Conservation (phyloP, 2,113 vertebrate genomes). For the Lontra canadensis region DNA sequence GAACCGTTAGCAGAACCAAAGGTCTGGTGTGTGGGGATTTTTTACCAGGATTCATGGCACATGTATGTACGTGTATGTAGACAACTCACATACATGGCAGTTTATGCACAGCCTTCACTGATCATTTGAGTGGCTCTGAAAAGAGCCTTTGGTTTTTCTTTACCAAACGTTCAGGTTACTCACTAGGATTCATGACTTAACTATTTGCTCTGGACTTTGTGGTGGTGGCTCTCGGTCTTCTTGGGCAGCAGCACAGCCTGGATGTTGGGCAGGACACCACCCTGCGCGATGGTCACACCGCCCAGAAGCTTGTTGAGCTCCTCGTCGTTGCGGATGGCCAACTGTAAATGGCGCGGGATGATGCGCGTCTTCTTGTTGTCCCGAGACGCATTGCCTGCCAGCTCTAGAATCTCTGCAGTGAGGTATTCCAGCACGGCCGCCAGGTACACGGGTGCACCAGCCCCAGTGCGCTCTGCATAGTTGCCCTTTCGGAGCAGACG, state of each 20-base stretch:
- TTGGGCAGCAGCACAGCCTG: neutral
- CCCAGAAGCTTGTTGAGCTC: constrained; percentile 40
- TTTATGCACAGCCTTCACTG: neutral
- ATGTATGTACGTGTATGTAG: accelerated
- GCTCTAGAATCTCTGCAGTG: neutral
- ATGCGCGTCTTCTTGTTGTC: neutral
- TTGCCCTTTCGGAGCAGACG: neutral
- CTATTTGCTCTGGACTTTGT: neutral
- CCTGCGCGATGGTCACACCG: neutral
- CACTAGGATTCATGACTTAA: accelerated
- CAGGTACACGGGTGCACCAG: accelerated
- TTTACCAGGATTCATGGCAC: neutral
- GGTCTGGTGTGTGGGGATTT: neutral
- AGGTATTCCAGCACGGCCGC: neutral
- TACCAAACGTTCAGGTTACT: too few relatives aligned
- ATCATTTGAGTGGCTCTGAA: constrained; percentile 28
- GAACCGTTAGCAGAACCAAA: neutral
- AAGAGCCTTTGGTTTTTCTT: constrained; percentile 20
- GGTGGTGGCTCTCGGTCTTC: constrained; percentile 1
- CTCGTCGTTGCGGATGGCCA: constrained; percentile 34
- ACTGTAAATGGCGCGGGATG: neutral
- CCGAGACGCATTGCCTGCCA: accelerated
- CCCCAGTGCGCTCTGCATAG: neutral
- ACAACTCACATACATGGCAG: neutral
- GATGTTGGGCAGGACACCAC: neutral